Evolutionary conservation across 2,888 invertebrate genomes (phyloP), one percentile per base, ranked within the genome.

Genomic region (Lordiphosa andalusiaca): DNA sequence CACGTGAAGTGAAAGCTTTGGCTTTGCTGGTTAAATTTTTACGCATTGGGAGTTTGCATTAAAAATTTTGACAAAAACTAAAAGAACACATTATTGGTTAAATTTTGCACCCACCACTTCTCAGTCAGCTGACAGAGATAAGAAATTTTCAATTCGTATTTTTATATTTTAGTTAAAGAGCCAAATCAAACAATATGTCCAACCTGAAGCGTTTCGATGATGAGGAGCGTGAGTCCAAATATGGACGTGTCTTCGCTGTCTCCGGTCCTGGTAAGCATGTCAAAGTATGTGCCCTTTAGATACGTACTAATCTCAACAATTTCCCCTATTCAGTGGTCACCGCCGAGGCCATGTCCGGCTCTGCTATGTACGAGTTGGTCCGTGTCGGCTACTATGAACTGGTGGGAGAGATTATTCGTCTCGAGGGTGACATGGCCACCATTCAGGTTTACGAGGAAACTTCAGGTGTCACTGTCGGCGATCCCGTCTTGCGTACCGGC

Each of bases 351-450:
- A 99, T 99, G 99, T 94, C 98, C 62, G 99, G 99, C 67, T 96
- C 99, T 25, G 99, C 99, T 93, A 99, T 99, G 98, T 99, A 99
- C 94, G 99, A 99, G 91, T 90, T 99, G 91, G 99, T 99, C 69
- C 94, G 99, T 81, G 99, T 99, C 39, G 99, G 99, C 1, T 98
- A 99, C 91, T 93, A 94, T 82, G 98, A 99, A 90, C 92, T 99
- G 86, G 99, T 99, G 12, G 99, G 99, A 72, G 99, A 99, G 92
- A 99, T 99, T 91, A 99, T 99, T 91, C 95, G 99, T 91, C 93
- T 99, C 69, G 99, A 99, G 91, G 98, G 98, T 61, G 99, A 99
- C 91, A 96, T 98, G 95, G 99, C 99, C 65, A 99, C 99, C 80
- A 99, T 99, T 90, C 99, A 99, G 93, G 99, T 97, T 71, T 97